These are phyloP conservation scores for Sebastes iracundus DNA, from an alignment of 2,797 vertebrate genomes.

Conservation along the genomic window DNA sequence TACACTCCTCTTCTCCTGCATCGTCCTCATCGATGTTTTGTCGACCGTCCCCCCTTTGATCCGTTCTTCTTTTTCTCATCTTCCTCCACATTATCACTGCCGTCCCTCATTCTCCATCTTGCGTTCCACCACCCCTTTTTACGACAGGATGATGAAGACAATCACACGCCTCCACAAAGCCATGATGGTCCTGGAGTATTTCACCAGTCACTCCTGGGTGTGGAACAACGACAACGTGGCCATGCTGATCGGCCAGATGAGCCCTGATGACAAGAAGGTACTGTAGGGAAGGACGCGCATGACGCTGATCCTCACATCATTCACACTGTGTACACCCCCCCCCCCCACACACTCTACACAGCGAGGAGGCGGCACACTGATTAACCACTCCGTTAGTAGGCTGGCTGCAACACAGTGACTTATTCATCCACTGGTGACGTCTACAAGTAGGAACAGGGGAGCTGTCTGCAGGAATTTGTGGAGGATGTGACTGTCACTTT, in stretches of 20 bases:
- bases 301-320: too few species aligned
- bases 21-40: too few species aligned
- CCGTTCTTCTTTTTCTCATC: neutral
- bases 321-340: neutral
- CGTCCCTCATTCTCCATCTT: rapidly evolving
- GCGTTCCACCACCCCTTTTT: neutral
- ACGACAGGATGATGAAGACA: constrained; percentile 97
- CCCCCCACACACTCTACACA: neutral
- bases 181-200: constrained; percentile 97
- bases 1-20: neutral
- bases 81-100: neutral
- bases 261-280: constrained; percentile 93
- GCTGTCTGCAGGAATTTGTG: constrained; percentile 17
- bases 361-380: neutral
- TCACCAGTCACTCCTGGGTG: constrained; percentile 97
- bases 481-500: neutral
- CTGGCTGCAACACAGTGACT: constrained; percentile 8
- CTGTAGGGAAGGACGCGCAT: too few species aligned
- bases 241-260: constrained; percentile 93
- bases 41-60: neutral
- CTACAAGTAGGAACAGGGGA: constrained; percentile 24
- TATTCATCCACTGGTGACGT: constrained; percentile 32
- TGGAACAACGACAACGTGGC: constrained; percentile 96
- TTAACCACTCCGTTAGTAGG: neutral
- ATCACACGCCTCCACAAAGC: constrained; percentile 96